Conservation (phyloP, 2,113 vertebrate genomes). For the Brachypteracias leptosomus region DNA sequence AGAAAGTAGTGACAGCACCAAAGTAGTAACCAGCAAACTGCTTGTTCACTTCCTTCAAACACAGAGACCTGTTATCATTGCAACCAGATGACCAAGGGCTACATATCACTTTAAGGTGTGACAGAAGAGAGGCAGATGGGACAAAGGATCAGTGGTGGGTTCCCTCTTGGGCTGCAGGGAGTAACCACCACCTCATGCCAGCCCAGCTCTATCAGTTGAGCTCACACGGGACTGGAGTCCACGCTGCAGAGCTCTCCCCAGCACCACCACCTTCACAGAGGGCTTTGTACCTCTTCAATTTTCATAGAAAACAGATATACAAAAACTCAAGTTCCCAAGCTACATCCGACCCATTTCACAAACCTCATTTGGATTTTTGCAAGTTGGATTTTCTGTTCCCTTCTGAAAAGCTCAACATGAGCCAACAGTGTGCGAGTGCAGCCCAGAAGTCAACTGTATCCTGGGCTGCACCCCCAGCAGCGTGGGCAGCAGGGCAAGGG, state of each 20-base stretch:
- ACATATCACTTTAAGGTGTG: background rate
- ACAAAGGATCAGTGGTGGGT: background rate
- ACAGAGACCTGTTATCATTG: background rate
- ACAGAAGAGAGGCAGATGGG: background rate
- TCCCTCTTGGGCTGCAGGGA: background rate
- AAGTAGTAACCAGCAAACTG: background rate
- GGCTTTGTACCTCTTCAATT: background rate
- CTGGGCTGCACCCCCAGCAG: too few relatives aligned
- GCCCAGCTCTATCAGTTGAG: accelerated
- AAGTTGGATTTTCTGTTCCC: background rate
- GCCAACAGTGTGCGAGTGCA: too few relatives aligned
- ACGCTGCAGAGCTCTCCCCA: background rate
- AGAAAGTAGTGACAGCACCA: background rate
- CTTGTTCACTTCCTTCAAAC: background rate
- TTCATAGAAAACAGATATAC: background rate
- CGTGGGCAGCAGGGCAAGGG: too few relatives aligned
- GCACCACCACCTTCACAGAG: background rate
- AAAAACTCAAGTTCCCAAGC: background rate
- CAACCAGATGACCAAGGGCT: background rate
- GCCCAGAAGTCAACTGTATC: too few relatives aligned
- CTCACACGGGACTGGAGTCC: background rate
- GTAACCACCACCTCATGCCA: background rate
- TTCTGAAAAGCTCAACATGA: background rate
- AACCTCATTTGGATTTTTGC: background rate
- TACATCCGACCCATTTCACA: background rate